A percentile compares a stretch with the other conserved stretches of the same genome.
These are phyloP conservation scores for Coptodon rendalli DNA, from an alignment of 2,113 vertebrate species.

Conservation along the genomic window DNA sequence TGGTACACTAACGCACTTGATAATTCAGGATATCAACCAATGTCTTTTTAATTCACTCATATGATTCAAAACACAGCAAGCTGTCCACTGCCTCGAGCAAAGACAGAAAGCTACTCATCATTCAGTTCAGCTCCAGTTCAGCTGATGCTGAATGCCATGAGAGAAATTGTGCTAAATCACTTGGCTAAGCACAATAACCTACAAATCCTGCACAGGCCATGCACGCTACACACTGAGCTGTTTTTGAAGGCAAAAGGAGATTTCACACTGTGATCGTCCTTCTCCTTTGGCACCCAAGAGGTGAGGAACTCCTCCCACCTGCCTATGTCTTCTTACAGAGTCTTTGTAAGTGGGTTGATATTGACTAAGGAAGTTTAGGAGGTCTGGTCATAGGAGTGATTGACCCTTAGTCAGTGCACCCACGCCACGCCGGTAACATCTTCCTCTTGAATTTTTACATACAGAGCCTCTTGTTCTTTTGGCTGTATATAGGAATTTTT, in stretches of 20 bases:
- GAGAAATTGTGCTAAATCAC: neutral
- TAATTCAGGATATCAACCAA: neutral
- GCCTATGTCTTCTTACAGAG: neutral
- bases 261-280: neutral
- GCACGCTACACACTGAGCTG: neutral
- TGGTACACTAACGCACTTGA: neutral
- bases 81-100: neutral
- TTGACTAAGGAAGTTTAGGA: neutral
- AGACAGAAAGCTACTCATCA: neutral
- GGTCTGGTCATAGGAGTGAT: neutral
- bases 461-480: neutral
- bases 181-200: neutral
- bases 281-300: neutral
- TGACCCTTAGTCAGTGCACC: neutral
- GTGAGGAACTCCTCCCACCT: neutral
- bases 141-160: neutral
- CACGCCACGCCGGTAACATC: neutral
- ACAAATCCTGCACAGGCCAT: neutral
- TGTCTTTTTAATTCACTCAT: neutral
- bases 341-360: neutral
- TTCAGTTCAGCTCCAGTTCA: neutral
- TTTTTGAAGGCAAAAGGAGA: neutral
- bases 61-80: conserved; percentile 17
- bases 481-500: neutral
- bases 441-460: neutral